phyloP scores from a whole-genome alignment of 2,797 vertebrate genomes.

The Ambastaia sidthimunki region DNA sequence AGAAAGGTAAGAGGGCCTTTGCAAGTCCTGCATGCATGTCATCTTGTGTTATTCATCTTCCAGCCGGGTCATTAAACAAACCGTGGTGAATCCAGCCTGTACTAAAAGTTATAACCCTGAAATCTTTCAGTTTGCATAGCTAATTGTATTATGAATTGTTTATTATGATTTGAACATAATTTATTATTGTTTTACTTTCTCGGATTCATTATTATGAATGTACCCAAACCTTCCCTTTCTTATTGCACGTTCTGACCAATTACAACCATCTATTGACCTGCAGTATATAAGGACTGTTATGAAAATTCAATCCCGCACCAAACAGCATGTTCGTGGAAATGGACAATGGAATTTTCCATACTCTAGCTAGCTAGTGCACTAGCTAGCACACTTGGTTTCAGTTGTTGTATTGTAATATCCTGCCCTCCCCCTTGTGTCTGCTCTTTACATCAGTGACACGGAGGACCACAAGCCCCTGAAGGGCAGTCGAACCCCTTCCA shows the following conservation, averaged over 20 bases:
- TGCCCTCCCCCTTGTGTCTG: slow-evolving; percentile 7
- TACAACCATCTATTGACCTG: background rate
- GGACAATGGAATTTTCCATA: slow-evolving; percentile 1
- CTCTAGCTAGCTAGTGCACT: background rate
- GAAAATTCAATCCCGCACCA: slow-evolving; percentile 31
- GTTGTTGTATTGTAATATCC: slow-evolving; percentile 19
- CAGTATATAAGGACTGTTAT: slow-evolving; percentile 12
- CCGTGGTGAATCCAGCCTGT: background rate
- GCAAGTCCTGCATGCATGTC: slow-evolving; percentile 78
- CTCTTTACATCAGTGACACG: slow-evolving; percentile 82
- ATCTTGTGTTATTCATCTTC: slow-evolving; percentile 14
- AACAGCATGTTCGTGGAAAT: slow-evolving; percentile 43
- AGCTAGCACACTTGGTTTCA: slow-evolving; percentile 1
- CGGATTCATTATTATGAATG: slow-evolving; percentile 44
- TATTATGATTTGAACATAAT: slow-evolving; percentile 23
- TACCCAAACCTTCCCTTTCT: slow-evolving; percentile 19
- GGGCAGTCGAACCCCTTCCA: slow-evolving; percentile 95
- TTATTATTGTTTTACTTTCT: slow-evolving; percentile 1
- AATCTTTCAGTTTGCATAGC: background rate
- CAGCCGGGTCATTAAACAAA: background rate
- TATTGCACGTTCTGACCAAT: slow-evolving; percentile 37
- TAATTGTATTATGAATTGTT: background rate
- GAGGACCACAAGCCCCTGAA: slow-evolving; percentile 98
- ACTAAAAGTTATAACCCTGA: background rate
- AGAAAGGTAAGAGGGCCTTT: slow-evolving; percentile 91